phyloP scores from a whole-genome alignment of 92 coral and sea anemone genomes.

The Zoanthus sansibaricus region DNA sequence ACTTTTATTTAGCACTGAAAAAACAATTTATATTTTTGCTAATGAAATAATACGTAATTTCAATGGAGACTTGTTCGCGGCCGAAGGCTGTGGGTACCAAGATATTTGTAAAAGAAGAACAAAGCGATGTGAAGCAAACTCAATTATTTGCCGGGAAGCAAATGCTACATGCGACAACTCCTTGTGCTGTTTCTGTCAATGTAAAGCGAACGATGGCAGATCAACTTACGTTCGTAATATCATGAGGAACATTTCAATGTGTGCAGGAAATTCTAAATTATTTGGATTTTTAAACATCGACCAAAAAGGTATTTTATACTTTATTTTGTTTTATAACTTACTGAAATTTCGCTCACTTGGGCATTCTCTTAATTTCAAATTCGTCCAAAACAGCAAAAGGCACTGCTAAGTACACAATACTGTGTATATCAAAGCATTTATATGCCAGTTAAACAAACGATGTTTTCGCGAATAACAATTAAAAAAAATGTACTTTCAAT shows the following conservation, averaged over 20 bases:
- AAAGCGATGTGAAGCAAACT: background rate
- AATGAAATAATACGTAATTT: background rate
- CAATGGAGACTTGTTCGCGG: slow-evolving; percentile 4
- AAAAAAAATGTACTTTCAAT: no score
- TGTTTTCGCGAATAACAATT: no score
- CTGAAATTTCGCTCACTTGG: no score
- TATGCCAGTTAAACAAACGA: no score
- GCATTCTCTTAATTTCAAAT: no score
- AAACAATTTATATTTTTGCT: background rate
- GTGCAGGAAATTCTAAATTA: slow-evolving; percentile 3
- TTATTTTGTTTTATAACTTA: no score
- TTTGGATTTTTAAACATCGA: background rate
- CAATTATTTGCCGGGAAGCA: background rate
- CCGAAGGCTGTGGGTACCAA: background rate
- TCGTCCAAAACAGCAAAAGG: no score
- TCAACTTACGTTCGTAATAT: background rate
- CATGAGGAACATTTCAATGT: background rate
- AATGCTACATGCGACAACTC: background rate
- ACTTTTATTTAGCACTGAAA: background rate
- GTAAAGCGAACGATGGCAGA: background rate
- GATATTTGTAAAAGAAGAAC: background rate
- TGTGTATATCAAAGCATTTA: no score
- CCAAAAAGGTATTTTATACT: background rate
- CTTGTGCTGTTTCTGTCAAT: background rate
- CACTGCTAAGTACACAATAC: no score